Base-by-base conservation (phyloP, 2,797 vertebrate species). In the Sebastiscus tertius region DNA sequence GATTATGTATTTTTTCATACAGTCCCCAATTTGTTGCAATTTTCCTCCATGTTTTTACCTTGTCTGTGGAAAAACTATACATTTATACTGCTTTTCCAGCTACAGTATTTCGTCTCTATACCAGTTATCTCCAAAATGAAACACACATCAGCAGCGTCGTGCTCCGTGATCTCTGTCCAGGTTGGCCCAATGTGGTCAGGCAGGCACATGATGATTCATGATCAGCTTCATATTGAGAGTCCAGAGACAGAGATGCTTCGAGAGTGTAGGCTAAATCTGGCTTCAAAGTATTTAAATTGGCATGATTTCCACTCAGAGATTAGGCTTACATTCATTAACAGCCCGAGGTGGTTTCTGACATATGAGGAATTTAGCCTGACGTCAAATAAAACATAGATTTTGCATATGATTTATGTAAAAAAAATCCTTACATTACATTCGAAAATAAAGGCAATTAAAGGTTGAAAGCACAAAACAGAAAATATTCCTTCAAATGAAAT, bases 281-380 rank as follows among this genome's bases (percentile, higher is more conserved):
- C 80, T 75, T 88, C 71, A 80, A 72, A 87, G 61, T 75, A 59
- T 86, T 83, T 77, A 33, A 81, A 42, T 70, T 84, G 58, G 66
- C 79, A 78, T 31, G 24, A 12, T 82, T 85, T 83, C 56, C 58
- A 42, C 59, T 71, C 58, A 61, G 31, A 64, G 62, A 80, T 74
- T 10, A 34, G 55, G 22, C 71, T 72, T 69, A 75, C 39, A 39
- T 80, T 77, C 67, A 74, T 70, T 54, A 29, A 76, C 31, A 74
- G 77, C 80, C 80, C 6, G 64, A 74, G 76, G 80, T 49, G 22
- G 1, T 74, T 81, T 87, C 13, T 86, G 61, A 20, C 29, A 39
- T 71, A 55, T 75, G 72, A 80, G 70, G 80, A 66, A 89, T 85
- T 73, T 72, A 77, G 42, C 36, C 31, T 75, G 55, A 71, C 73